Evolutionary conservation across 2,797 vertebrate genomes (phyloP).

Genomic region (Spatula versicolor): DNA sequence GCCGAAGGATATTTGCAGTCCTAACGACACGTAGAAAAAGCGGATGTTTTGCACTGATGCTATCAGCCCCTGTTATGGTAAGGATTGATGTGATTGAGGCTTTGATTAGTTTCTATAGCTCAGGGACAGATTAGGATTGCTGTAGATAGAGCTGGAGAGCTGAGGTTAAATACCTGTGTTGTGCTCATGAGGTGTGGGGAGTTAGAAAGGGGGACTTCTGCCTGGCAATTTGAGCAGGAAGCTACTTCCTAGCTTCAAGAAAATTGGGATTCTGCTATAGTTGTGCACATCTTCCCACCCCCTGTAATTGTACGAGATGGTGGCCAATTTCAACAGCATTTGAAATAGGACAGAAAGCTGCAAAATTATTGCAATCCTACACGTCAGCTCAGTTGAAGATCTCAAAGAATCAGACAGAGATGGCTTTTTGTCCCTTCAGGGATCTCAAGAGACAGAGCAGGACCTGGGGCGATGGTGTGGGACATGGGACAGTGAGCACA

Average conservation of each 20-base stretch:
- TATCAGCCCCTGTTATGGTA: conserved; percentile 2
- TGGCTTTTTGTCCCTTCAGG: not conserved
- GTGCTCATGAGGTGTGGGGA: not conserved
- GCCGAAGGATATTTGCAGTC: not conserved
- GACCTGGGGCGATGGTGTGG: not conserved
- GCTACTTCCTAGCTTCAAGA: not conserved
- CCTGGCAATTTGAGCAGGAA: not conserved
- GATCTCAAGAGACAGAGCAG: not conserved
- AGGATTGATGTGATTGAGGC: conserved; percentile 33
- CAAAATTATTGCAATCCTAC: not conserved
- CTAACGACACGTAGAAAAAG: not conserved
- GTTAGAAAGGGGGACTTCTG: not conserved
- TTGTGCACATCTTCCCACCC: not conserved
- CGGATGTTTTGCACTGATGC: not conserved
- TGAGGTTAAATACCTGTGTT: not conserved
- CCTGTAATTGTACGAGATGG: not conserved
- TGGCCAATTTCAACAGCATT: not conserved
- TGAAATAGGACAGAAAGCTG: not conserved
- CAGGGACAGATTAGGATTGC: not conserved
- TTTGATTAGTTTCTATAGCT: not conserved
- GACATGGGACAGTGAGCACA: not conserved
- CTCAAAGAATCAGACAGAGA: not conserved
- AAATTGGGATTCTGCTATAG: not conserved
- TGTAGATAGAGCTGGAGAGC: not conserved
- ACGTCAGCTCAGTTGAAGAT: not conserved